Percentiles rank a stretch among this genome's conserved stretches.
phyloP scores from a whole-genome alignment of 2,888 invertebrate species.

The Stictocephala bisonia region DNA sequence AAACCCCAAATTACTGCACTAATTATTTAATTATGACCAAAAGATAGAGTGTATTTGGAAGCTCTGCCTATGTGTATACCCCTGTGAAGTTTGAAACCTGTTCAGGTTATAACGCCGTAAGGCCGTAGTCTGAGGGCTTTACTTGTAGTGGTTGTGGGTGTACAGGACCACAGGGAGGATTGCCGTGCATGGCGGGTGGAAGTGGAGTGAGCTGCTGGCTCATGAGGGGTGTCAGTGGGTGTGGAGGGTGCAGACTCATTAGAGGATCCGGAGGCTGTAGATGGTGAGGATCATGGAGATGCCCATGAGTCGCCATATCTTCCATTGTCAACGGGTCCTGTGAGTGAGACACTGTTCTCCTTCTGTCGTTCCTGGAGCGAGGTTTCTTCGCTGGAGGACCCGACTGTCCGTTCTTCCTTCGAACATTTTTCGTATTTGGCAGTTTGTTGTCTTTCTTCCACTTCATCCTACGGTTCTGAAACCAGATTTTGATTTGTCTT shows the following conservation, averaged over 20 bases:
- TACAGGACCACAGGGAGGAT: conserved; percentile 53
- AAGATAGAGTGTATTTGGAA: no score
- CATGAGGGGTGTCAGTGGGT: conserved; percentile 62
- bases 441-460: conserved; percentile 91
- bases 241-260: conserved; percentile 58
- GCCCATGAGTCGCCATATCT: conserved; percentile 43
- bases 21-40: no score
- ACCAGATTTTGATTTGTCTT: conserved; percentile 91
- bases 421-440: conserved; percentile 84
- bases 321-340: conserved; percentile 41
- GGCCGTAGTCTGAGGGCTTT: conserved; percentile 79
- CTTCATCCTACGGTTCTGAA: conserved; percentile 87
- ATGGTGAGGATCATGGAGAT: conserved; percentile 38
- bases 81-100: no score
- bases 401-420: conserved; percentile 81
- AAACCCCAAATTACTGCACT: no score
- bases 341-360: conserved; percentile 59
- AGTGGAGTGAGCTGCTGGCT: conserved; percentile 67
- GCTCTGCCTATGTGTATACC: no score
- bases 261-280: conserved; percentile 48
- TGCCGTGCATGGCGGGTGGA: conserved; percentile 53
- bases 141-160: conserved; percentile 53
- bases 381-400: conserved; percentile 71
- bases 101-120: conserved; percentile 71
- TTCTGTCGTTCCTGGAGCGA: conserved; percentile 57